These are phyloP conservation scores for Himantopus leucocephalus DNA, from an alignment of 2,113 vertebrate species.

Conservation along the genomic window DNA sequence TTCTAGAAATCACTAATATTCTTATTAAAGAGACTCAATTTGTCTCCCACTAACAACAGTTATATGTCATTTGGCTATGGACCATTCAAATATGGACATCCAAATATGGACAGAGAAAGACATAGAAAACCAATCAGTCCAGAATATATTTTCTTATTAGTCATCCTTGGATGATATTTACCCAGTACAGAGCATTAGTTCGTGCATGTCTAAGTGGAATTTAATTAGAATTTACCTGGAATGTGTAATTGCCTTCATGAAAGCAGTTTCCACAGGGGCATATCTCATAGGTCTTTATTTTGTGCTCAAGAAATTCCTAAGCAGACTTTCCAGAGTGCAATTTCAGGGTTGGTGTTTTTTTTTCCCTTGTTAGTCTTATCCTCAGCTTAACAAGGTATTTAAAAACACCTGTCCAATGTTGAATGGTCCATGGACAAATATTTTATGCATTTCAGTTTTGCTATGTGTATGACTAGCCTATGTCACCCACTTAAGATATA, in stretches of 20 bases:
- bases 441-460: not conserved
- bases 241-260: not conserved
- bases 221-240: not conserved
- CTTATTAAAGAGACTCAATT: not conserved
- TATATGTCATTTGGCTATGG: not conserved
- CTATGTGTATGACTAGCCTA: not conserved
- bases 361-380: not conserved
- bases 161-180: not conserved
- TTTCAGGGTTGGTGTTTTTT: not conserved
- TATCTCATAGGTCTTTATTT: not conserved
- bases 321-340: not conserved
- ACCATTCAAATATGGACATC: not conserved
- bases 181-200: not conserved
- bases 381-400: not conserved
- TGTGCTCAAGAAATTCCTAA: not conserved
- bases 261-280: not conserved
- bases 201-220: not conserved
- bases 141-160: not conserved
- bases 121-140: not conserved
- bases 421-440: not conserved
- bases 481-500: not conserved
- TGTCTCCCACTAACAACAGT: not conserved
- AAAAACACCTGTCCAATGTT: not conserved
- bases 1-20: not conserved
- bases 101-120: not conserved